Evolutionary conservation across 1,140 invertebrate genomes (phyloP).

Genomic region (Lordiphosa mommai): DNA sequence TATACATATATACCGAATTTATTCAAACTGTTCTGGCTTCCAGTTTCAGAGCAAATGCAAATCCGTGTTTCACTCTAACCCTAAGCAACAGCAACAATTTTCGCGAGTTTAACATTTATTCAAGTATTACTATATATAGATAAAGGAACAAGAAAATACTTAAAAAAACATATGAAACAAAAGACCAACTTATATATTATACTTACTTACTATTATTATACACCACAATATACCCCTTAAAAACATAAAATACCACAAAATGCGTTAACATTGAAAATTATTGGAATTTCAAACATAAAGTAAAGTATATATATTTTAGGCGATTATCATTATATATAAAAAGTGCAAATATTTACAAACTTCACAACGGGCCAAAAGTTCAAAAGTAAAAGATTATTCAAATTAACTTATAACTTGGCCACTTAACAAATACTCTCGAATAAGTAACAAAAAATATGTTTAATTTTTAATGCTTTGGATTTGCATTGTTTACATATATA

Average conservation of each 20-base stretch:
- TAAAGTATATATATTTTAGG: no score
- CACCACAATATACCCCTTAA: conserved; percentile 21
- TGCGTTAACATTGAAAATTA: conserved; percentile 43
- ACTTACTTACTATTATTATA: conserved; percentile 26
- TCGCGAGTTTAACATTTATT: conserved; percentile 63
- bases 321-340: no score
- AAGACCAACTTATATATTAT: conserved; percentile 26
- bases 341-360: conserved; percentile 71
- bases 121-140: conserved; percentile 45
- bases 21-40: conserved; percentile 29
- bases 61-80: conserved; percentile 67
- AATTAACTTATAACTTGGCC: conserved; percentile 14
- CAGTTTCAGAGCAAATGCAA: conserved; percentile 35
- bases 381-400: conserved; percentile 15
- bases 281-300: conserved; percentile 29
- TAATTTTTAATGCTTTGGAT: conserved; percentile 71
- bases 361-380: conserved; percentile 35
- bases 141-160: conserved; percentile 27
- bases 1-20: conserved; percentile 55
- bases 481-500: conserved; percentile 70
- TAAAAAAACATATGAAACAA: conserved; percentile 21
- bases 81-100: conserved; percentile 69
- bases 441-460: conserved; percentile 36
- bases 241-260: conserved; percentile 22
- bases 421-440: conserved; percentile 10